Evolutionary conservation across 2,113 vertebrate species (phyloP), one percentile per base, ranked within the genome.

Genomic region (Murina feae): DNA sequence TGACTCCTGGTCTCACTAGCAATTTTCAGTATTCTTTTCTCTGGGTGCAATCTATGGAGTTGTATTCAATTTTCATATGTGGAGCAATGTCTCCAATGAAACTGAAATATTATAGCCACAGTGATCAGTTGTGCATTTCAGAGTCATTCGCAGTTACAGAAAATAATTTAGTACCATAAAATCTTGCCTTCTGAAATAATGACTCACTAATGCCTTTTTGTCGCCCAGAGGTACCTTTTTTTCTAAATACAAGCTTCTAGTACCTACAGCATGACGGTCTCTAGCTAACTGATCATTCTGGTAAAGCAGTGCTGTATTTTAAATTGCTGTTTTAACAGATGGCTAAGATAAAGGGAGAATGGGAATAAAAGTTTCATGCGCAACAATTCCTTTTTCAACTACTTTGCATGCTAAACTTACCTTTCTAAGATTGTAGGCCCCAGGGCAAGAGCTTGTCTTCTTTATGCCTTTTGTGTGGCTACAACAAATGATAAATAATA

Each of bases 141-240:
- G 74, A 95, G 65, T 89, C 92, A 95, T 96, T 93, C 44, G 82
- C 86, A 92, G 82, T 84, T 96, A 88, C 83, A 96, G 58, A 84
- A 96, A 95, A 97, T 95, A 96, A 96, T 94, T 91, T 91, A 95
- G 94, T 89, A 75, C 42, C 35, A 89, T 86, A 89, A 96, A 96
- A 91, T 91, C 69, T 94, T 96, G 60, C 51, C 51, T 92, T 89
- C 42, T 87, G 76, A 93, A 91, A 87, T 58, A 95, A 89, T 51
- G 23, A 47, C 80, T 94, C 84, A 91, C 58, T 81, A 89, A 35
- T 89, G 89, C 11, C 89, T 69, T 79, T 85, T 60, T 72, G 23
- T 89, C 95, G 80, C 95, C 84, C 83, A 78, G 68, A 80, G 82
- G 83, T 91, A 68, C 55, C 58, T 23, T 92, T 94, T 90, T 72